Percentiles rank a stretch among this genome's conserved stretches.
These are phyloP conservation scores for Sebastes trivittatus DNA, from an alignment of 2,797 vertebrate species.

Conservation along the genomic window DNA sequence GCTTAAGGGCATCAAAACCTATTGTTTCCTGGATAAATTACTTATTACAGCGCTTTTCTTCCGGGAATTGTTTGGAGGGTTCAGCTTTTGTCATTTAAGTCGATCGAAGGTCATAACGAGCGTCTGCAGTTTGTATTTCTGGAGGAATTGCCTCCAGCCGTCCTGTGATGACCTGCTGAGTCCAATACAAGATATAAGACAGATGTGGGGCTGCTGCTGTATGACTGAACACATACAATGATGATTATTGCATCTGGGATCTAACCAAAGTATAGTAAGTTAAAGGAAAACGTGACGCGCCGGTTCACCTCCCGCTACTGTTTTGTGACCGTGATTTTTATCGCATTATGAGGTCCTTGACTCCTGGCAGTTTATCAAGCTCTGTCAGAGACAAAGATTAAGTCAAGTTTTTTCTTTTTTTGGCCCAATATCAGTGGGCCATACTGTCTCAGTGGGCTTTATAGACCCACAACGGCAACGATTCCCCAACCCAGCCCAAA, in stretches of 20 bases:
- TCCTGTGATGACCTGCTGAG: background rate
- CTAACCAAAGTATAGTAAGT: background rate
- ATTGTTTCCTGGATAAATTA: background rate
- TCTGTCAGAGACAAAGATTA: background rate
- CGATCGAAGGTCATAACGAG: background rate
- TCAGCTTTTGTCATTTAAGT: background rate
- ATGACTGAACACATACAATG: background rate
- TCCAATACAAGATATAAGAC: background rate
- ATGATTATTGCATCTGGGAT: slow-evolving; percentile 1
- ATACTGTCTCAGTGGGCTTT: background rate
- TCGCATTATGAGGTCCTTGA: background rate
- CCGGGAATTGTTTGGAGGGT: background rate
- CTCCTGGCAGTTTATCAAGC: background rate
- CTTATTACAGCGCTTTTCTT: background rate
- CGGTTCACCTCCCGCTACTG: background rate
- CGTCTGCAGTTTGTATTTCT: slow-evolving; percentile 6
- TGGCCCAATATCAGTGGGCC: background rate
- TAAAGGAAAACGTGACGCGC: background rate
- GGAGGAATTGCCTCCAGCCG: background rate
- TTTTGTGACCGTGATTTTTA: background rate
- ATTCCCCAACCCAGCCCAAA: background rate
- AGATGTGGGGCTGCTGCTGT: background rate
- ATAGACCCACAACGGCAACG: background rate
- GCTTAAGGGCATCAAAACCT: background rate
- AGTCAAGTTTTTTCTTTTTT: slow-evolving; percentile 5